Percentiles rank a stretch among this genome's conserved stretches.
These are phyloP conservation scores for Mesoclemmys tuberculata DNA, from an alignment of 2,113 vertebrate genomes.

Conservation along the genomic window DNA sequence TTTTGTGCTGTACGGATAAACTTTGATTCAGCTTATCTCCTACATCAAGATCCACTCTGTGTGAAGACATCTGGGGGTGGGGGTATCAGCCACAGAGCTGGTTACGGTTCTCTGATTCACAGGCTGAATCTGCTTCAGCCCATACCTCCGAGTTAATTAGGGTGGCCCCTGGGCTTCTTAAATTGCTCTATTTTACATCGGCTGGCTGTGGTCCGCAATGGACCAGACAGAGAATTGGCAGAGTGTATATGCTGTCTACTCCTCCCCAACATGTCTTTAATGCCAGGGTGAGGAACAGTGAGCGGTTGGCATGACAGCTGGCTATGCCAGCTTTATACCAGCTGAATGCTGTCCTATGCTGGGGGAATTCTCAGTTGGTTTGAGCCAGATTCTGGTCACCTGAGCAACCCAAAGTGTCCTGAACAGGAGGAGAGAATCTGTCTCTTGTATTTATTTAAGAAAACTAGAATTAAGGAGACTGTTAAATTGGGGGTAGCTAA, in stretches of 20 bases:
- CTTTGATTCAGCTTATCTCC: constrained; percentile 40
- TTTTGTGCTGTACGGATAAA: neutral
- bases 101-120: constrained; percentile 32
- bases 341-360: neutral
- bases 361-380: neutral
- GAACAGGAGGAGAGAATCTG: constrained; percentile 24
- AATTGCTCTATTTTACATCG: constrained; percentile 30
- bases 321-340: constrained; percentile 26
- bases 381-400: neutral
- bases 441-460: constrained; percentile 23
- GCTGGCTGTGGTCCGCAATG: neutral
- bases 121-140: constrained; percentile 20
- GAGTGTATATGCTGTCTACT: neutral
- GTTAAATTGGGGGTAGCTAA: neutral
- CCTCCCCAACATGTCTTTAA: constrained; percentile 28
- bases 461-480: constrained; percentile 9
- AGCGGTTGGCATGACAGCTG: neutral
- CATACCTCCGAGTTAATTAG: constrained; percentile 23
- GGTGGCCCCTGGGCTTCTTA: constrained; percentile 19
- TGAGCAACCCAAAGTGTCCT: neutral
- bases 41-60: constrained; percentile 21
- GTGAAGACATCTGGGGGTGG: neutral
- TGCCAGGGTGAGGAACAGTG: neutral
- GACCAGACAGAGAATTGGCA: constrained; percentile 9
- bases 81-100: neutral